These are phyloP conservation scores for Chorisops tibialis DNA, from an alignment of 2,888 invertebrate genomes.

Conservation along the genomic window DNA sequence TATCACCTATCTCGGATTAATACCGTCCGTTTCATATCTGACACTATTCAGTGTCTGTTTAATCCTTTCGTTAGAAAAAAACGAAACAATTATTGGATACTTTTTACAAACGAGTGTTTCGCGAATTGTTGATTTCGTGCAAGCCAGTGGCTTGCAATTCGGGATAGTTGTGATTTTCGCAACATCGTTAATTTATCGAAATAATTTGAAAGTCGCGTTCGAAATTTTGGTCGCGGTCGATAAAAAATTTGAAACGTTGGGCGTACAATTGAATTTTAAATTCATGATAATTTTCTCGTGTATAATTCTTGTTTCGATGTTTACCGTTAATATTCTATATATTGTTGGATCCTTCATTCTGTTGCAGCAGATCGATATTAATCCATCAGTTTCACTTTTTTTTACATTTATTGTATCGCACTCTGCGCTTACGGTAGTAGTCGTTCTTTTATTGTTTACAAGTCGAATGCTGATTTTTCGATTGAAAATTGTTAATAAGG, in stretches of 20 bases:
- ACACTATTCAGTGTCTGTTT: slow-evolving; percentile 42
- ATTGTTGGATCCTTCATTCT: slow-evolving; percentile 44
- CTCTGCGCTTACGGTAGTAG: slow-evolving; percentile 40
- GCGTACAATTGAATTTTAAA: slow-evolving; percentile 45
- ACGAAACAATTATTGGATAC: slow-evolving; percentile 38
- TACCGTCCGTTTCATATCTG: slow-evolving; percentile 35
- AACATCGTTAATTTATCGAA: slow-evolving; percentile 43
- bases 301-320: slow-evolving; percentile 40
- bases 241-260: slow-evolving; percentile 44
- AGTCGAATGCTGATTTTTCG: slow-evolving; percentile 39
- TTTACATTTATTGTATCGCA: slow-evolving; percentile 43
- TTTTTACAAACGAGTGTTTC: slow-evolving; percentile 41
- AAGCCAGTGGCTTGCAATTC: slow-evolving; percentile 41
- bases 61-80: slow-evolving; percentile 28
- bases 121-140: slow-evolving; percentile 39
- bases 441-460: slow-evolving; percentile 37
- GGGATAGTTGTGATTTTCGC: slow-evolving; percentile 39
- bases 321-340: too few relatives aligned
- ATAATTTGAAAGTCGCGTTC: slow-evolving; percentile 41
- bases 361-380: slow-evolving; percentile 40
- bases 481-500: background rate
- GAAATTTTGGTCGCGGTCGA: slow-evolving; percentile 44
- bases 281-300: slow-evolving; percentile 44
- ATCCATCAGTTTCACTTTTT: slow-evolving; percentile 32
- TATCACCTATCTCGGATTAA: background rate